Percentiles rank a stretch among this genome's conserved stretches.
Evolutionary conservation across 2,113 vertebrate genomes (phyloP).

Genomic region (Ciconia boyciana): DNA sequence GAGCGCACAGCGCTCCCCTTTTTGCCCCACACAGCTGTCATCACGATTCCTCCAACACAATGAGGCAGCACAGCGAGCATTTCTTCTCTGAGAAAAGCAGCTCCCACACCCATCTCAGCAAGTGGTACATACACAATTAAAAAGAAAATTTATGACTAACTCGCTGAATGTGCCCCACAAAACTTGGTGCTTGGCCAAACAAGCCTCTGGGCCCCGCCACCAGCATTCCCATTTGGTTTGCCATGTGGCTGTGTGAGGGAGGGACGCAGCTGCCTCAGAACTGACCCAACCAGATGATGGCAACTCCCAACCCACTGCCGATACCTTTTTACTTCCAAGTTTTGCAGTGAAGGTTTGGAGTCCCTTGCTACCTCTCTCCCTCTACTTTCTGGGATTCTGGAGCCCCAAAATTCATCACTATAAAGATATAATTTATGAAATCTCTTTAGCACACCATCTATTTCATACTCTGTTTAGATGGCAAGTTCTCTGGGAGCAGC

Average conservation of each 20-base stretch:
- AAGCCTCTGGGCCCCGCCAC: not conserved
- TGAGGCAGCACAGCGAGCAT: accelerated
- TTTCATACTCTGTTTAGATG: not conserved
- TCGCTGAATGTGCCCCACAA: not conserved
- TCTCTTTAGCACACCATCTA: not conserved
- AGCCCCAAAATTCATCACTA: not conserved
- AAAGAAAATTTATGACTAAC: not conserved
- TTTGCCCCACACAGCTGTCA: not conserved
- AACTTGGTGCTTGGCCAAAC: not conserved
- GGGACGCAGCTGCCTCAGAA: not conserved
- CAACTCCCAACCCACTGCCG: not conserved
- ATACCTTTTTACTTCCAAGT: not conserved
- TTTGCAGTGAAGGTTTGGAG: not conserved
- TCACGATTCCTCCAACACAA: accelerated
- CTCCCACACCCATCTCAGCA: not conserved
- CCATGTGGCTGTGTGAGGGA: not conserved
- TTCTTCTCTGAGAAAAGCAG: not conserved
- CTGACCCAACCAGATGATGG: not conserved
- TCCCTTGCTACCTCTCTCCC: not conserved
- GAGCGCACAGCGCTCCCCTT: not conserved
- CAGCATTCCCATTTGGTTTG: not conserved
- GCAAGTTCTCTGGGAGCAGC: not conserved
- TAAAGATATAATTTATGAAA: not conserved
- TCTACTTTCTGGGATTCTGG: not conserved
- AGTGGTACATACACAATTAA: not conserved